Conservation (phyloP, 2,113 vertebrate genomes). For the Anguilla japonica region DNA sequence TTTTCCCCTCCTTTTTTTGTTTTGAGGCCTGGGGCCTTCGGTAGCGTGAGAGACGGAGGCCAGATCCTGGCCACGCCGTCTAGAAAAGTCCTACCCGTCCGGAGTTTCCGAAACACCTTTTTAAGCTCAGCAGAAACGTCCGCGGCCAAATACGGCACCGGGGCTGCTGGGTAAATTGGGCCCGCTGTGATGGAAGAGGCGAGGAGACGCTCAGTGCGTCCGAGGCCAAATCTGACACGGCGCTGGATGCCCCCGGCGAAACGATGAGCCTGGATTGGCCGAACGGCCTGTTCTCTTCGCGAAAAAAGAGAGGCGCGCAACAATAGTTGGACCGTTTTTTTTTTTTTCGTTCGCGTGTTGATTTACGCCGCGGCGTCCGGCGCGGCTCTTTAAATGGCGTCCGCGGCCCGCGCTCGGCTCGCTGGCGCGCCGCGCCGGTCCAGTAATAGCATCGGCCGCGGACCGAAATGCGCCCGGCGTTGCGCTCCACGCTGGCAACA, state of each 20-base stretch:
- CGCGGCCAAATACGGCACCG: neutral
- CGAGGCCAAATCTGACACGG: neutral
- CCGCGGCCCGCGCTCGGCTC: neutral
- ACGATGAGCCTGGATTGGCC: neutral
- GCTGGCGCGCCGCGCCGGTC: neutral
- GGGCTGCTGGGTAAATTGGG: neutral
- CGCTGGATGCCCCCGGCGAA: neutral
- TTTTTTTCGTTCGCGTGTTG: neutral
- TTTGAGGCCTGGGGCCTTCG: slow-evolving; percentile 7
- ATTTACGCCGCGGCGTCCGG: neutral
- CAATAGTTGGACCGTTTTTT: neutral
- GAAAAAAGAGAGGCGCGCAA: neutral
- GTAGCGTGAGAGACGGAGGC: slow-evolving; percentile 8
- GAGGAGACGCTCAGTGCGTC: neutral
- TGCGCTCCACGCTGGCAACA: neutral
- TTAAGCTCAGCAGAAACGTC: neutral
- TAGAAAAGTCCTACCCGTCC: neutral
- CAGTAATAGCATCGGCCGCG: neutral
- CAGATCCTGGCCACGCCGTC: neutral
- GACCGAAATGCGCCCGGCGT: neutral
- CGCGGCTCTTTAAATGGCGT: neutral
- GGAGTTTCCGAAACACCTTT: neutral
- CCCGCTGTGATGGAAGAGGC: neutral
- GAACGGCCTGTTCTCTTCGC: neutral
- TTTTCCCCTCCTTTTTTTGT: neutral